Evolutionary conservation across 1,140 invertebrate genomes (phyloP).

Genomic region (Mya arenaria): DNA sequence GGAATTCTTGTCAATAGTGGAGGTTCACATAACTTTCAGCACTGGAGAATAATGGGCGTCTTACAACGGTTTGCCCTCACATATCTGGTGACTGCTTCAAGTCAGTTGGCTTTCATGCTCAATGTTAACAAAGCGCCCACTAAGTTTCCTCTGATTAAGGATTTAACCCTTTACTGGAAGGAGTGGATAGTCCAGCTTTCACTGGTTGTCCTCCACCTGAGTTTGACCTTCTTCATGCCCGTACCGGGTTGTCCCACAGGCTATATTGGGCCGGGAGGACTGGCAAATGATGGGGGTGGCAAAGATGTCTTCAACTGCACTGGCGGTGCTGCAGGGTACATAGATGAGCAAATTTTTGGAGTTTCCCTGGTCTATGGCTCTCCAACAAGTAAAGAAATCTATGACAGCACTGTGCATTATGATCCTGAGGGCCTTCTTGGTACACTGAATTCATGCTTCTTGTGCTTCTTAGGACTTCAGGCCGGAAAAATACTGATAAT

Average conservation of each 20-base stretch:
- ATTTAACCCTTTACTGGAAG: constrained; percentile 85
- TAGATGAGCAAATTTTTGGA: constrained; percentile 88
- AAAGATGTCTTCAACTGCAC: constrained; percentile 87
- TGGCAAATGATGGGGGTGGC: constrained; percentile 85
- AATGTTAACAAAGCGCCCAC: constrained; percentile 4
- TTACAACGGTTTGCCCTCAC: constrained; percentile 90
- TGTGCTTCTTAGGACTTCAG: constrained; percentile 85
- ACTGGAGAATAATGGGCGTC: constrained; percentile 90
- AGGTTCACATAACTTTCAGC: constrained; percentile 56
- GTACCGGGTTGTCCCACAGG: constrained; percentile 85
- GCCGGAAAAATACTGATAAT: constrained; percentile 88
- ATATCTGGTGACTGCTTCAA: constrained; percentile 88
- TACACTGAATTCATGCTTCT: constrained; percentile 81
- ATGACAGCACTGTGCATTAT: constrained; percentile 85
- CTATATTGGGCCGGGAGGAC: constrained; percentile 92
- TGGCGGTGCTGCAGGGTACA: constrained; percentile 90
- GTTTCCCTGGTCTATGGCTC: constrained; percentile 88
- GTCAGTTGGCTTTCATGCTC: constrained; percentile 84
- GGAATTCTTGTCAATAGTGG: constrained; percentile 64
- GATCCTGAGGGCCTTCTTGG: constrained; percentile 93
- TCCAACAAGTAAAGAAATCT: constrained; percentile 86
- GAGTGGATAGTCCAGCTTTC: constrained; percentile 88
- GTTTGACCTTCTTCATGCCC: constrained; percentile 87
- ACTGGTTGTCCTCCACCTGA: constrained; percentile 85
- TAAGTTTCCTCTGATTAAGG: constrained; percentile 66